A percentile compares a stretch with the other conserved stretches of the same genome.
These are phyloP conservation scores for Australoheros facetus DNA, from an alignment of 2,797 vertebrate species.

Conservation along the genomic window DNA sequence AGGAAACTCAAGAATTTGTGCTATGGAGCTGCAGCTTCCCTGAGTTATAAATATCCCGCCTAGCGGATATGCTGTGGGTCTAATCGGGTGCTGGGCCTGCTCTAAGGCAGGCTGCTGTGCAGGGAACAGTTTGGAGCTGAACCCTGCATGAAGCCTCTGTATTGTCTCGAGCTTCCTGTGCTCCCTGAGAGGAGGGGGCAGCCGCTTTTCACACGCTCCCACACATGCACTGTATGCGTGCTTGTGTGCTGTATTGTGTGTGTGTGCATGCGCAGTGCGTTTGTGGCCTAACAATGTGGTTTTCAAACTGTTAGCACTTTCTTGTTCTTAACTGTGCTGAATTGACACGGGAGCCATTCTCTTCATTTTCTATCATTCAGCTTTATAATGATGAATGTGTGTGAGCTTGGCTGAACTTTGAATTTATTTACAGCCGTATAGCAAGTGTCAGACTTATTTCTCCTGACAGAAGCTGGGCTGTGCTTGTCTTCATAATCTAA, in stretches of 20 bases:
- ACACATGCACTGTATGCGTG: constrained; percentile 55
- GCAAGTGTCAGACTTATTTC: constrained; percentile 28
- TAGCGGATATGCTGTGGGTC: constrained; percentile 72
- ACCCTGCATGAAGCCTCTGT: constrained; percentile 81
- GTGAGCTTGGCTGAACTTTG: constrained; percentile 35
- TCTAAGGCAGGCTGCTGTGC: constrained; percentile 33
- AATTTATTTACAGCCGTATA: constrained; percentile 39
- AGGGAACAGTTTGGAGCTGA: constrained; percentile 74
- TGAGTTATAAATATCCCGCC: constrained; percentile 80
- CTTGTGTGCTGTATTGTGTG: constrained; percentile 29
- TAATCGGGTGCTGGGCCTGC: constrained; percentile 63
- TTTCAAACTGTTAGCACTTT: constrained; percentile 35
- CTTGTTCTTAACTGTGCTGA: constrained; percentile 23
- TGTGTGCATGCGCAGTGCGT: constrained; percentile 13
- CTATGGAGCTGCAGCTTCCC: constrained; percentile 71
- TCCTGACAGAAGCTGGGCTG: constrained; percentile 35
- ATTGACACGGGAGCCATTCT: constrained; percentile 29
- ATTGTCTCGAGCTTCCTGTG: constrained; percentile 86
- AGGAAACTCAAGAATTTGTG: constrained; percentile 70
- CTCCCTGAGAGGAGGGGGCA: constrained; percentile 83
- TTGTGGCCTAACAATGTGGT: constrained; percentile 32
- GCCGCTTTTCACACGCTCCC: constrained; percentile 83
- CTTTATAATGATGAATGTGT: constrained; percentile 45
- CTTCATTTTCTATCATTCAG: constrained; percentile 34
- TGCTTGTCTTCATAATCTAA: constrained; percentile 44